A percentile compares a stretch with the other conserved stretches of the same genome.
Conservation (phyloP, 1,140 invertebrate genomes). For the Rhagoletis zephyria region DNA sequence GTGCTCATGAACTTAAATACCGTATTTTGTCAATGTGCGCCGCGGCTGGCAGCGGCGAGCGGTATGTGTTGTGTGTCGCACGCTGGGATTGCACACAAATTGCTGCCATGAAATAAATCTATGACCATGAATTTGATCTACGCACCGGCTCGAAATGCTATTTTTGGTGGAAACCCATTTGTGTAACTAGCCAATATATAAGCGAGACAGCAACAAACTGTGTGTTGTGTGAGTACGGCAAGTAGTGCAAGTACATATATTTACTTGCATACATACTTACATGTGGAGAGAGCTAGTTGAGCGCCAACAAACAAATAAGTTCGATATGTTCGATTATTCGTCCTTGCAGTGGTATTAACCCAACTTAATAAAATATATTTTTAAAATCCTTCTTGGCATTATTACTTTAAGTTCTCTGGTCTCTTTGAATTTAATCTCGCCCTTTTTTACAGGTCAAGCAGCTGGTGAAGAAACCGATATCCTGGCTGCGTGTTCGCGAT, state of each 20-base stretch:
- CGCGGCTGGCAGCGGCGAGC: not conserved
- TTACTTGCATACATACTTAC: too few relatives aligned
- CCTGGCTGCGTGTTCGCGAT: conserved; percentile 89
- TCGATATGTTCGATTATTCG: too few relatives aligned
- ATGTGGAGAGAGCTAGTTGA: too few relatives aligned
- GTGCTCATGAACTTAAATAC: conserved; percentile 21
- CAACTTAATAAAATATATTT: too few relatives aligned
- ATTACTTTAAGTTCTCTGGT: too few relatives aligned
- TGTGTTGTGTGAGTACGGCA: not conserved
- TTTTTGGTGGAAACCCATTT: not conserved
- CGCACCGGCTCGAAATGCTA: not conserved
- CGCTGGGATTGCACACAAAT: not conserved
- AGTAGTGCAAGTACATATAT: too few relatives aligned
- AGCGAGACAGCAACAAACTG: not conserved
- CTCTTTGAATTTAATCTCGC: not conserved
- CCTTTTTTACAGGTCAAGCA: conserved; percentile 77
- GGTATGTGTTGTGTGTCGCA: not conserved
- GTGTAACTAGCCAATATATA: not conserved
- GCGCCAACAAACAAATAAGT: too few relatives aligned
- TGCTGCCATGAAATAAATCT: conserved; percentile 7
- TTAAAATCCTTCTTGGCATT: too few relatives aligned
- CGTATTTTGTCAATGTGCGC: not conserved
- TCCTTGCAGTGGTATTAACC: too few relatives aligned
- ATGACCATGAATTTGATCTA: conserved; percentile 9
- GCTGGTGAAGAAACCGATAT: conserved; percentile 91